Conservation (phyloP, 1,140 invertebrate species). For the Drosophila saltans region DNA sequence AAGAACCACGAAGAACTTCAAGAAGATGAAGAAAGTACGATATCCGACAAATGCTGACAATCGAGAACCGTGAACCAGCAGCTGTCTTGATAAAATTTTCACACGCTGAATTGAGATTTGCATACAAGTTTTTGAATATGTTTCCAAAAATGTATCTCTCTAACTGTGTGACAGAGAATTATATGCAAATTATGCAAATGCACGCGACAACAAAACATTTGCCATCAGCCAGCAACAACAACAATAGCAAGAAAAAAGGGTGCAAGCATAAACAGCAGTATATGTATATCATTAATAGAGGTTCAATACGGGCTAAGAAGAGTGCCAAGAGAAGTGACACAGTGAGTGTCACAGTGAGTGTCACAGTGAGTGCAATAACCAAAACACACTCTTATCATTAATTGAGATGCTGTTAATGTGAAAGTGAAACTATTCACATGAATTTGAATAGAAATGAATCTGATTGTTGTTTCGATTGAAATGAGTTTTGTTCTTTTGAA, state of each 20-base stretch:
- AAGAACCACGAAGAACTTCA: not conserved
- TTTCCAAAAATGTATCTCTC: constrained; percentile 45
- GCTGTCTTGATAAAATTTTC: constrained; percentile 49
- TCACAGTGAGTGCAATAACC: not conserved
- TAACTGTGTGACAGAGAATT: constrained; percentile 53
- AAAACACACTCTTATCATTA: not conserved
- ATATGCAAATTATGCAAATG: constrained; percentile 66
- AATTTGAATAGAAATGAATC: not conserved
- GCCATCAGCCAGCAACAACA: constrained; percentile 1
- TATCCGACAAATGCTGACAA: not conserved
- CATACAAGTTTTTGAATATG: constrained; percentile 41
- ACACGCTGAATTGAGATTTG: constrained; percentile 47
- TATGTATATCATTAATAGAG: constrained; percentile 31
- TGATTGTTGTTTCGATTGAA: too few species aligned
- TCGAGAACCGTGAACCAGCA: constrained; percentile 15
- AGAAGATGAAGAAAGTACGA: not conserved
- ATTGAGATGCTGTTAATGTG: not conserved
- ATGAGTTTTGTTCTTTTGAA: too few species aligned
- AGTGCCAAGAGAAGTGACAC: not conserved
- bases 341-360: not conserved
- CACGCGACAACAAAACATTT: constrained; percentile 36
- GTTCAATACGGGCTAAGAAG: not conserved
- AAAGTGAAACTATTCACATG: not conserved
- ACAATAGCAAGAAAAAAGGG: not conserved
- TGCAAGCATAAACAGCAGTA: not conserved